Conservation (phyloP, 2,888 invertebrate genomes). For the Gasteruption jaculator region DNA sequence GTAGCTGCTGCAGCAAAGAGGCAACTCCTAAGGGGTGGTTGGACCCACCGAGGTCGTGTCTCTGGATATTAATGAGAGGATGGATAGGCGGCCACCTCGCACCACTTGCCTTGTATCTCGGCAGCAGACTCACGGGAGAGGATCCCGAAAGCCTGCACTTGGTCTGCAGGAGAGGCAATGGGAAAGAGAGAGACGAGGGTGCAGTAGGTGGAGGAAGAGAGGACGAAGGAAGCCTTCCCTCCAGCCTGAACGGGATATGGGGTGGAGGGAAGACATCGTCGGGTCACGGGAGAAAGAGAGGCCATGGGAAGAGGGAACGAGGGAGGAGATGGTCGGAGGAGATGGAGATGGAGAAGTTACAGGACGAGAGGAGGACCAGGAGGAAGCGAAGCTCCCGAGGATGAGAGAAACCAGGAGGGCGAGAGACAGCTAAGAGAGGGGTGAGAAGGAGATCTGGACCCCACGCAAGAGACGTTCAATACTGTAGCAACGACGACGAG, state of each 20-base stretch:
- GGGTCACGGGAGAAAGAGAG: conserved; percentile 35
- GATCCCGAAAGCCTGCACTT: too few relatives aligned
- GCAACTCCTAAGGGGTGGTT: too few relatives aligned
- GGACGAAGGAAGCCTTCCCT: conserved; percentile 28
- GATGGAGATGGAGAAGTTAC: conserved; percentile 21
- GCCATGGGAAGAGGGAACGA: conserved; percentile 24
- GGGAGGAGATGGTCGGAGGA: conserved; percentile 24
- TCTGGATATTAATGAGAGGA: conserved; percentile 36
- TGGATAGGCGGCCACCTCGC: conserved; percentile 14
- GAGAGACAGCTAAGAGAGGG: conserved; percentile 21
- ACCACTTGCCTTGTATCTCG: conserved; percentile 24
- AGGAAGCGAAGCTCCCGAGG: conserved; percentile 18
- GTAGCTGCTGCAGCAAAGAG: too few relatives aligned
- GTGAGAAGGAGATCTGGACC: conserved; percentile 37
- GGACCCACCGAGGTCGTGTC: conserved; percentile 29
- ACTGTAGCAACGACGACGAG: conserved; percentile 36
- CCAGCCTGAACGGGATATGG: conserved; percentile 31
- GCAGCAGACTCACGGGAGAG: conserved; percentile 26
- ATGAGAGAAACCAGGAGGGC: conserved; percentile 13
- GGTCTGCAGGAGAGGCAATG: conserved; percentile 6
- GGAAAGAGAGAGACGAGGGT: conserved; percentile 19
- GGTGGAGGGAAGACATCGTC: conserved; percentile 37
- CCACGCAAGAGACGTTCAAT: conserved; percentile 43
- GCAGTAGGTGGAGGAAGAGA: conserved; percentile 18
- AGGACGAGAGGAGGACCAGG: conserved; percentile 16